Evolutionary conservation across 2,888 invertebrate species (phyloP).

Genomic region (Podabrus alpinus): DNA sequence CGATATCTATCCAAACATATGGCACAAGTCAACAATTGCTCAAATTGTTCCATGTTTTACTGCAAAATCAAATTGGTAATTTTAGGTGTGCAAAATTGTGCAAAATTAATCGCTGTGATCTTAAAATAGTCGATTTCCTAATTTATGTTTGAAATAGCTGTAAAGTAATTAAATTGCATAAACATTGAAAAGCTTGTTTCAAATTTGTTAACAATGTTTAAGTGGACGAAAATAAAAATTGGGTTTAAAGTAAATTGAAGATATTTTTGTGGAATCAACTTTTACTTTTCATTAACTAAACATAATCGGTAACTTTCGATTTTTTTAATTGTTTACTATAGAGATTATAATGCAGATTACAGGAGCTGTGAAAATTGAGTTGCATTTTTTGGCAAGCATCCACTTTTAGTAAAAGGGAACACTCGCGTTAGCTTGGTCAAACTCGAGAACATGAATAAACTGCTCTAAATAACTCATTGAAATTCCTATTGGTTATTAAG

Average conservation of each 20-base stretch:
- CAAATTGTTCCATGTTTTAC: conserved; percentile 85
- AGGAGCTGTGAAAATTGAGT: background rate
- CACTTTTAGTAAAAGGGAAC: conserved; percentile 10
- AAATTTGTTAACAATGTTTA: background rate
- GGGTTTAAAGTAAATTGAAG: background rate
- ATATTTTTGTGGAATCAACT: background rate
- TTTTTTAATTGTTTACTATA: background rate
- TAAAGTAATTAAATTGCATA: background rate
- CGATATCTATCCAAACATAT: conserved; percentile 97
- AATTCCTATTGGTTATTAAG: conserved; percentile 29
- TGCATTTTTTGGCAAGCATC: conserved; percentile 16
- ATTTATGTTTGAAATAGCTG: background rate
- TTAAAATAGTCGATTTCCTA: background rate
- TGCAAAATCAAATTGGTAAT: conserved; percentile 1
- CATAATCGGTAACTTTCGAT: background rate
- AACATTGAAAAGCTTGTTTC: background rate
- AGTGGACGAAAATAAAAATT: background rate
- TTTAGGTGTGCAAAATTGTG: background rate
- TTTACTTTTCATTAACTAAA: background rate
- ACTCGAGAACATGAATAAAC: conserved; percentile 21
- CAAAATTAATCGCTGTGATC: background rate
- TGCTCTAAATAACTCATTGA: conserved; percentile 32
- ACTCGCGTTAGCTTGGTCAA: background rate
- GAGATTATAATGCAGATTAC: background rate
- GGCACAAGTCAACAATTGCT: conserved; percentile 96